phyloP scores from a whole-genome alignment of 2,888 invertebrate species.

The Oscheius sp. region DNA sequence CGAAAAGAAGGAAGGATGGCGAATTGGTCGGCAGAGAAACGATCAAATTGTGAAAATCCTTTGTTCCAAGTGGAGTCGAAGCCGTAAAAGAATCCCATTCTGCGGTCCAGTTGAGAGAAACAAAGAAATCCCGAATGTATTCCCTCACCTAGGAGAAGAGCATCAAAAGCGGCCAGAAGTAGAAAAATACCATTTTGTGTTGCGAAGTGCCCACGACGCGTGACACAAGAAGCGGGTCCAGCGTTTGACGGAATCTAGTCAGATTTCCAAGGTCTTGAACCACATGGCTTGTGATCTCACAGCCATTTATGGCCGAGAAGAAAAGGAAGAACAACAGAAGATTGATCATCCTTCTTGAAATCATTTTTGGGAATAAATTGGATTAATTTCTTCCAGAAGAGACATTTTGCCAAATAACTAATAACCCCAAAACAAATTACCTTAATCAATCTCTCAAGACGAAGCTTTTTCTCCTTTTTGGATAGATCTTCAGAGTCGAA shows the following conservation, averaged over 20 bases:
- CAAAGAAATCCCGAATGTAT: not conserved
- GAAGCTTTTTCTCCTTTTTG: not conserved
- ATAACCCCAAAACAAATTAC: too few species aligned
- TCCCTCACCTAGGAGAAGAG: conserved; percentile 23
- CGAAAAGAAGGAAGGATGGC: conserved; percentile 63
- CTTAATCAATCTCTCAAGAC: not conserved
- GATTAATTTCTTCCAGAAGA: too few species aligned
- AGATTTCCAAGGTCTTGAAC: not conserved
- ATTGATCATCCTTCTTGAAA: too few species aligned
- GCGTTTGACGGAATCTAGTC: conserved; percentile 45
- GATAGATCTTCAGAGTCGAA: not conserved
- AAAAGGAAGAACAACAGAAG: too few species aligned
- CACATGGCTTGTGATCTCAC: too few species aligned
- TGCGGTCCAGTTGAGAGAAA: not conserved
- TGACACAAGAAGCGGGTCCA: conserved; percentile 61
- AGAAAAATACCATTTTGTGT: conserved; percentile 53
- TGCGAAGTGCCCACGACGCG: conserved; percentile 58
- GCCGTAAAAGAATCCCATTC: conserved; percentile 31
- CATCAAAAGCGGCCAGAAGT: conserved; percentile 54
- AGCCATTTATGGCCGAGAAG: too few species aligned
- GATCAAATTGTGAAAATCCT: conserved; percentile 64
- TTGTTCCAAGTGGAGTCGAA: conserved; percentile 54
- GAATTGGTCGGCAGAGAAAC: conserved; percentile 64
- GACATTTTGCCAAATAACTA: too few species aligned
- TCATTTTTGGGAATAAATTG: too few species aligned